Conservation (phyloP, 2,797 vertebrate species). For the Babyrousa celebensis region DNA sequence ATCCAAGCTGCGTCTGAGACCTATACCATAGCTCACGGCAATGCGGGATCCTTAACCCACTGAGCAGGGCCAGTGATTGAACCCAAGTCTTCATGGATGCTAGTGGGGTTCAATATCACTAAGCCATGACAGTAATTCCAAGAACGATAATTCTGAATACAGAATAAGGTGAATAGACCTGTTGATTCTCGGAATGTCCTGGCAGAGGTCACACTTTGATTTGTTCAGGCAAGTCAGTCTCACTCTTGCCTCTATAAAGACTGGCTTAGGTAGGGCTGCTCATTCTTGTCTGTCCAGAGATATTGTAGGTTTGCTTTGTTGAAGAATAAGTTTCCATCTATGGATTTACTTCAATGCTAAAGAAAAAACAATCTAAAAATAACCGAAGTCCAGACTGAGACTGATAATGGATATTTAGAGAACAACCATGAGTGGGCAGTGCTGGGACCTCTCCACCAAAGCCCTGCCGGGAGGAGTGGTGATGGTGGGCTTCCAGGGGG, state of each 20-base stretch:
- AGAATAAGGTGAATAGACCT: too few relatives aligned
- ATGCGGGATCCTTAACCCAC: too few relatives aligned
- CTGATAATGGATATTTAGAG: not conserved
- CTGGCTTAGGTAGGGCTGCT: not conserved
- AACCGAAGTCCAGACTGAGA: not conserved
- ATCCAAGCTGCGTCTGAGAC: too few relatives aligned
- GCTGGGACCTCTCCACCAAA: not conserved
- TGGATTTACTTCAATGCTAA: not conserved
- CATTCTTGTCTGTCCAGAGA: not conserved
- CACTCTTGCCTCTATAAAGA: not conserved
- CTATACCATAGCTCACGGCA: too few relatives aligned
- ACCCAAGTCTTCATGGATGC: too few relatives aligned
- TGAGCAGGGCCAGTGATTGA: too few relatives aligned
- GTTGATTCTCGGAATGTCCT: not conserved
- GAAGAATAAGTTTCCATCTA: not conserved
- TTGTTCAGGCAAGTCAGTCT: not conserved
- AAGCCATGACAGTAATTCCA: too few relatives aligned
- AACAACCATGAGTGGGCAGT: not conserved
- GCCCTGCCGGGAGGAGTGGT: not conserved
- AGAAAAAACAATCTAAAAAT: conserved; percentile 5
- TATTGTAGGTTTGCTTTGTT: not conserved
- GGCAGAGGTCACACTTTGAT: not conserved
- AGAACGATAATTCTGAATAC: too few relatives aligned
- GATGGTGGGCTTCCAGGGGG: not conserved
- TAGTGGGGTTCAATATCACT: too few relatives aligned